phyloP scores from a whole-genome alignment of 2,113 vertebrate genomes.

The Octodon degus region DNA sequence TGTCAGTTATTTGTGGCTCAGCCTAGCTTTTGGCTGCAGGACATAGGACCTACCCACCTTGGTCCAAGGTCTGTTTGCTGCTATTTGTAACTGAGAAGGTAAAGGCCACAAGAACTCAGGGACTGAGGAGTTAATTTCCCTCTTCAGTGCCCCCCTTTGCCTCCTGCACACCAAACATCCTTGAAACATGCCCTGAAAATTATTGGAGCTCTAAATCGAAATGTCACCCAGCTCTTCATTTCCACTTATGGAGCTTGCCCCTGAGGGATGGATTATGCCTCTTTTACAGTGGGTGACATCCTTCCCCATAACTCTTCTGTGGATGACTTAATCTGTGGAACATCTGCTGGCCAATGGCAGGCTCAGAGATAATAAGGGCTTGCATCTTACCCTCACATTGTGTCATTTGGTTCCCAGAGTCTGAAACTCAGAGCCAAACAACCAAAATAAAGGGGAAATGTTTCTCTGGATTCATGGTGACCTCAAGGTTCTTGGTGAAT shows the following conservation, averaged over 20 bases:
- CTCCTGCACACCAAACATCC: conserved; percentile 55
- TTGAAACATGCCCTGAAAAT: conserved; percentile 69
- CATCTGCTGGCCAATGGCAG: conserved; percentile 63
- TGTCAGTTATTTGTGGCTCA: background rate
- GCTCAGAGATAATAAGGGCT: conserved; percentile 66
- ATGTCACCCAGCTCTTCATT: conserved; percentile 72
- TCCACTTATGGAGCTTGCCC: conserved; percentile 58
- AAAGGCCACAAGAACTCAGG: conserved; percentile 15
- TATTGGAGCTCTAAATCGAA: conserved; percentile 66
- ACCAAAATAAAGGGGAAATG: conserved; percentile 47
- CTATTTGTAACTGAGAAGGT: background rate
- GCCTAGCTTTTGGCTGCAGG: background rate
- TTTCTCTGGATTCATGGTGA: conserved; percentile 64
- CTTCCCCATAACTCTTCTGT: conserved; percentile 44
- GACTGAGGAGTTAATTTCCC: conserved; percentile 69
- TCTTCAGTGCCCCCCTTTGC: background rate
- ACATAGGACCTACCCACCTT: accelerated
- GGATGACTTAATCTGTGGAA: conserved; percentile 69
- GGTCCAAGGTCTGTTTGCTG: background rate
- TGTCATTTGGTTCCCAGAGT: conserved; percentile 76
- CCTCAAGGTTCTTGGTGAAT: conserved; percentile 58
- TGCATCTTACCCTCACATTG: conserved; percentile 66
- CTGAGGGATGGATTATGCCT: conserved; percentile 44
- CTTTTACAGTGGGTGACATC: conserved; percentile 58
- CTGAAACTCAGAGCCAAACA: conserved; percentile 66